Evolutionary conservation across 2,797 vertebrate species (phyloP).

Genomic region (Orestias chungarensis): DNA sequence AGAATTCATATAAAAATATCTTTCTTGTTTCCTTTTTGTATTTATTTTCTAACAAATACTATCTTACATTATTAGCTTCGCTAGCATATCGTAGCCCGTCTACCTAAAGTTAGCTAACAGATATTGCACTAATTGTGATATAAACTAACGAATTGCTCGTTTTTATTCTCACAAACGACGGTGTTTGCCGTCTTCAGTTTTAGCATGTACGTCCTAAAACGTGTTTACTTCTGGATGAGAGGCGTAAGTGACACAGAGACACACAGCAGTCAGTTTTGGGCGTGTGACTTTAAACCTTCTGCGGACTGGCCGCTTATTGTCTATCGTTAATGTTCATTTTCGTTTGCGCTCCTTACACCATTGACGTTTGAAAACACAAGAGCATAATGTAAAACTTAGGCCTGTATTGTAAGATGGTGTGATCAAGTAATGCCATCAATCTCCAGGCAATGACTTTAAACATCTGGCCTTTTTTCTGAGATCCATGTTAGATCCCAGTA

Average conservation of each 20-base stretch:
- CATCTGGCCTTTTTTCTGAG: constrained; percentile 50
- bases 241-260: constrained; percentile 12
- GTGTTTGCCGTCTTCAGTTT: background rate
- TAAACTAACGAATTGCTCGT: background rate
- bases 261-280: constrained; percentile 29
- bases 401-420: constrained; percentile 61
- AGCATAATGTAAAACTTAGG: constrained; percentile 60
- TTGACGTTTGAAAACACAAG: constrained; percentile 69
- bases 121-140: constrained; percentile 21
- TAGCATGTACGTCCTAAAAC: background rate
- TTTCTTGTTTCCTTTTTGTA: background rate
- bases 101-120: constrained; percentile 5
- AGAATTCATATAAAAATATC: background rate
- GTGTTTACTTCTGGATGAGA: constrained; percentile 15
- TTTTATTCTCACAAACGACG: background rate
- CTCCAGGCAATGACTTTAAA: constrained; percentile 52
- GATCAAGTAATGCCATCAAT: constrained; percentile 65
- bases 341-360: constrained; percentile 47
- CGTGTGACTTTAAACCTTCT: constrained; percentile 60
- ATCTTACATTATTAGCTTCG: constrained; percentile 31
- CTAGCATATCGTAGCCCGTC: constrained; percentile 43
- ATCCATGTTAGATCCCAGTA: constrained; percentile 18
- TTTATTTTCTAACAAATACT: constrained; percentile 13
- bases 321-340: constrained; percentile 42
- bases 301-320: constrained; percentile 53